phyloP scores from a whole-genome alignment of 2,888 invertebrate species.

The Cephus sareptanus region DNA sequence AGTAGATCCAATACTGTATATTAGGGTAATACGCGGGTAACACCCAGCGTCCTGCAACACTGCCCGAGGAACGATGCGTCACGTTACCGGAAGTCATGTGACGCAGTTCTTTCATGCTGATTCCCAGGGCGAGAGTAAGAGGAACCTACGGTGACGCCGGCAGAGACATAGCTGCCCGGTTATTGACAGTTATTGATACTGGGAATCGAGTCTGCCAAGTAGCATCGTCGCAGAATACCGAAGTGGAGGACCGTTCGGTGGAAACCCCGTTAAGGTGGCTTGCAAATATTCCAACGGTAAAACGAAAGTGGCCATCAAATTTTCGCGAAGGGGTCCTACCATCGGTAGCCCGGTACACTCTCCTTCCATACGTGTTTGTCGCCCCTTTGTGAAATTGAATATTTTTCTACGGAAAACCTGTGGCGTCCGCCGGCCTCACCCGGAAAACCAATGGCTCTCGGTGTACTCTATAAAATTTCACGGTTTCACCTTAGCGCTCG shows the following conservation, averaged over 20 bases:
- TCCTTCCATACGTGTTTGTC: not conserved
- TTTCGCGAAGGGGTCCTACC: not conserved
- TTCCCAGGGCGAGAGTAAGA: not conserved
- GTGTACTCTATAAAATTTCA: not conserved
- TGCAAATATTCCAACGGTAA: slow-evolving; percentile 17
- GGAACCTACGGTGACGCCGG: not conserved
- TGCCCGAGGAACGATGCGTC: not conserved
- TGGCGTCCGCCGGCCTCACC: not conserved
- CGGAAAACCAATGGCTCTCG: not conserved
- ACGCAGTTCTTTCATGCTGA: not conserved
- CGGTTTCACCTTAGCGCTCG: not conserved
- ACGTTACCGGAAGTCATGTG: not conserved
- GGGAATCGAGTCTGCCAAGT: not conserved
- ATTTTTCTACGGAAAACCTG: not conserved
- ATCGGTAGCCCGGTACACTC: not conserved
- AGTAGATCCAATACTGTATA: not conserved
- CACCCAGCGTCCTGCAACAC: not conserved
- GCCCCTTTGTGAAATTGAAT: not conserved
- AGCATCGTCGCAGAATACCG: slow-evolving; percentile 11
- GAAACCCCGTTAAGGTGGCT: not conserved
- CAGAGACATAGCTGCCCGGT: not conserved
- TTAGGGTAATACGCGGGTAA: not conserved
- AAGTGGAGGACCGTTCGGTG: not conserved
- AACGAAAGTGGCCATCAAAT: slow-evolving; percentile 16
- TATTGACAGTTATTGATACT: not conserved